Evolutionary conservation across 2,888 invertebrate species (phyloP).

Genomic region (Tribolium freemani): DNA sequence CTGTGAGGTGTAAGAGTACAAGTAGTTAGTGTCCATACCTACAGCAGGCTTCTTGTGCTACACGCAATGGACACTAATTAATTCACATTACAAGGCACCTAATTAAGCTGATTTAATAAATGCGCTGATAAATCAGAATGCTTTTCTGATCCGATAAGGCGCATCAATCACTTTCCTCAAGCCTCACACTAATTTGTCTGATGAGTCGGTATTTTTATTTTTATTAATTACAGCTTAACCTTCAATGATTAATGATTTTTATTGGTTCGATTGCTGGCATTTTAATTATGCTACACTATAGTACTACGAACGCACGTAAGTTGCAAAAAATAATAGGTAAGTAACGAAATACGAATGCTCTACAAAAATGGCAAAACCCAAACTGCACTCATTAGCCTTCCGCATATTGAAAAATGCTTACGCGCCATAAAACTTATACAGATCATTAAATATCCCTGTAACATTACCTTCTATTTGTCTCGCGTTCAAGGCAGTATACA

Average conservation of each 20-base stretch:
- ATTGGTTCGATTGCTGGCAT: slow-evolving; percentile 23
- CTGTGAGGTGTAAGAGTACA: slow-evolving; percentile 53
- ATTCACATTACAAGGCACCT: slow-evolving; percentile 64
- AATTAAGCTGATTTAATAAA: slow-evolving; percentile 63
- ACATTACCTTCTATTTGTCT: slow-evolving; percentile 30
- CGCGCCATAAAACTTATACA: slow-evolving; percentile 40
- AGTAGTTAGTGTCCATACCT: slow-evolving; percentile 58
- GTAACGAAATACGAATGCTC: too few species aligned
- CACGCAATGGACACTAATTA: slow-evolving; percentile 63
- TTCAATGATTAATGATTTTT: slow-evolving; percentile 40
- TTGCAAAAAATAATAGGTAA: too few species aligned
- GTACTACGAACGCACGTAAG: too few species aligned
- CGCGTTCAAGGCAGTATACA: slow-evolving; percentile 12
- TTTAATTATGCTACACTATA: slow-evolving; percentile 10
- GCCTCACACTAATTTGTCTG: slow-evolving; percentile 40
- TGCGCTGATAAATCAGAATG: slow-evolving; percentile 55
- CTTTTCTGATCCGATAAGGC: slow-evolving; percentile 37
- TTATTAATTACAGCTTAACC: slow-evolving; percentile 31
- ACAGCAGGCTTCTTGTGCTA: slow-evolving; percentile 56
- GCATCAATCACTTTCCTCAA: slow-evolving; percentile 41
- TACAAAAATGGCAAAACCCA: too few species aligned
- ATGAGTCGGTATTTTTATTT: slow-evolving; percentile 43
- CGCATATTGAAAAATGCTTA: slow-evolving; percentile 6
- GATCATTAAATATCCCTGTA: slow-evolving; percentile 38
- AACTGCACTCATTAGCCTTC: slow-evolving; percentile 7